These are phyloP conservation scores for Tryphoninae sp. DNA, from an alignment of 2,888 invertebrate species.

Conservation along the genomic window DNA sequence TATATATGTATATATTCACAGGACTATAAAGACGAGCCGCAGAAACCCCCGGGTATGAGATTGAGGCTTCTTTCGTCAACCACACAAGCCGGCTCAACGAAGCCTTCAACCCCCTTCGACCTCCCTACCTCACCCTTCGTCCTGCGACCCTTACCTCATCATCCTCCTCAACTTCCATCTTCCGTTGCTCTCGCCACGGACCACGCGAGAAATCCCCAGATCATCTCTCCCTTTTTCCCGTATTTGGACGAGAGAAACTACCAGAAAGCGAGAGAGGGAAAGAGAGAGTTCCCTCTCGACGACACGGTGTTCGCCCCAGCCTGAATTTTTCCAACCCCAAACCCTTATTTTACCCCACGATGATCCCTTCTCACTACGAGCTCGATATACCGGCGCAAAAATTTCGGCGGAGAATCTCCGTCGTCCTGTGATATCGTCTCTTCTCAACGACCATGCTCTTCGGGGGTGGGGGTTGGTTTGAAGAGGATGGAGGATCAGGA, in stretches of 20 bases:
- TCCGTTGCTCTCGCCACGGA: conserved; percentile 44
- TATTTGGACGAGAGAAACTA: neutral
- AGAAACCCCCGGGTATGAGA: conserved; percentile 29
- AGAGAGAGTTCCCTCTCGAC: conserved; percentile 17
- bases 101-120: conserved; percentile 19
- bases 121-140: neutral
- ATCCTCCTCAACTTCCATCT: conserved; percentile 48
- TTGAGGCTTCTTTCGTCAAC: conserved; percentile 65
- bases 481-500: conserved; percentile 1
- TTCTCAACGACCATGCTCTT: neutral
- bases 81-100: conserved; percentile 62
- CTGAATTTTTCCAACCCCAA: conserved; percentile 30
- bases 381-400: conserved; percentile 29
- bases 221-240: conserved; percentile 53
- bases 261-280: neutral
- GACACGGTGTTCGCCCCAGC: conserved; percentile 25
- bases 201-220: conserved; percentile 59
- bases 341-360: neutral
- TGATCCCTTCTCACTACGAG: conserved; percentile 7
- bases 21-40: conserved; percentile 54
- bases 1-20: conserved; percentile 7
- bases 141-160: conserved; percentile 45
- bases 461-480: neutral
- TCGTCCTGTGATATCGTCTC: neutral
- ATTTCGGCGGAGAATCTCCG: conserved; percentile 19